Evolutionary conservation across 2,797 vertebrate genomes (phyloP), one percentile per base, ranked within the genome.

Genomic region (Melanotaenia nigrans): DNA sequence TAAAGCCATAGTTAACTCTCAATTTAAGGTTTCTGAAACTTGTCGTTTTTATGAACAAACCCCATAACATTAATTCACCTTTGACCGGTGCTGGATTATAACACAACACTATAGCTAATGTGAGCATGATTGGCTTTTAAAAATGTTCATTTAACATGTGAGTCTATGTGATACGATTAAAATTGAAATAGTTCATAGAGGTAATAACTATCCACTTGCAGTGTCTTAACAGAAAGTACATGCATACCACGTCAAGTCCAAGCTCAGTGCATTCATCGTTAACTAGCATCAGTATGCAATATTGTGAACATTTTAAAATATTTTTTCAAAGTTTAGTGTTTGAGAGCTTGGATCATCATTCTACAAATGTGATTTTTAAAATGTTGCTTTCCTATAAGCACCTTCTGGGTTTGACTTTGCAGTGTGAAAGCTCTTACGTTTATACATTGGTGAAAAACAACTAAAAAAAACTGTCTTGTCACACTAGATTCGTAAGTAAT

Each of bases 1-100:
- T 90, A 88, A 90, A 87, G 83, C 77, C 85, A 85, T 83, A 77
- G 45, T 64, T 38, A 59, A 82, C 58, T 71, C 67, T 61, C 51
- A 13, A 68, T 61, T 67, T 25, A 7, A 42, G 3, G 25, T 36
- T 63, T 62, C 18, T 55, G 61, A n/a, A 11, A 63, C 13, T 30
- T 11, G 3, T 28, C 45, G 1, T 63, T 73, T 77, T 36, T 57
- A 65, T 69, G 22, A 66, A 73, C 35, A 25, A 38, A 49, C 61
- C 12, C 60, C 25, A 60, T 28, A 28, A 54, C 18, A 36, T 53
- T 28, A 47, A 65, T 24, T 53, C 12, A 3, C 42, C 25, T 32
- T 70, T 58, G 25, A 68, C 54, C n/a, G 33, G 13, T 49, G 55
- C 10, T 36, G 33, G 63, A 73, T 36, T 47, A 45, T 60, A 59